A percentile compares a stretch with the other conserved stretches of the same genome.
Conservation (phyloP, 2,113 vertebrate species). For the Barbus barbus region DNA sequence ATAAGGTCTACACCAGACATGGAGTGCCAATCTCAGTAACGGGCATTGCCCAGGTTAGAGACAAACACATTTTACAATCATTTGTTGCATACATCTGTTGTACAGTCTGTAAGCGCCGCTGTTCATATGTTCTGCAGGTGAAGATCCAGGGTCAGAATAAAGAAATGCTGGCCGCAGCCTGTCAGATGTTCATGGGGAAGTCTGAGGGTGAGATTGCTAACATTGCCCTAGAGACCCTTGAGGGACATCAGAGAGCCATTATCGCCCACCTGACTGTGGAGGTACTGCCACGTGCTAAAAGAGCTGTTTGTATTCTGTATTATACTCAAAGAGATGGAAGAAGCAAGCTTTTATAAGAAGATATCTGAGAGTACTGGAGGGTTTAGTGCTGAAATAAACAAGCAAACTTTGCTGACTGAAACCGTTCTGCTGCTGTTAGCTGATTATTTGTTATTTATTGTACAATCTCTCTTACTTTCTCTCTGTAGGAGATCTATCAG, state of each 20-base stretch:
- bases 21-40: conserved; percentile 95
- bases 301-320: not conserved
- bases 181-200: conserved; percentile 97
- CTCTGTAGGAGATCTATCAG: conserved; percentile 89
- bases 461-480: not conserved
- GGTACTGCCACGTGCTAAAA: conserved; percentile 66
- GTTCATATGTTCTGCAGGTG: conserved; percentile 71
- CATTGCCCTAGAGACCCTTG: conserved; percentile 91
- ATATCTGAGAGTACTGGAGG: not conserved
- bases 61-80: not conserved
- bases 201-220: conserved; percentile 84
- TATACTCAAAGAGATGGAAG: not conserved
- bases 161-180: conserved; percentile 92
- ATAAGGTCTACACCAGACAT: conserved; percentile 93
- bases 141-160: conserved; percentile 98
- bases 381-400: not conserved
- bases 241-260: conserved; percentile 94
- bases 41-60: conserved; percentile 87
- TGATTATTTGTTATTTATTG: not conserved
- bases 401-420: not conserved
- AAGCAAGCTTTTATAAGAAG: not conserved
- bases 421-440: not conserved
- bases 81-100: not conserved
- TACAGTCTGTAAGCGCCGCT: not conserved
- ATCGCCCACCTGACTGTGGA: conserved; percentile 97